These are phyloP conservation scores for Turritopsis rubra DNA, from an alignment of 30 jellyfish, hydroid and myxozoan genomes.

Conservation along the genomic window DNA sequence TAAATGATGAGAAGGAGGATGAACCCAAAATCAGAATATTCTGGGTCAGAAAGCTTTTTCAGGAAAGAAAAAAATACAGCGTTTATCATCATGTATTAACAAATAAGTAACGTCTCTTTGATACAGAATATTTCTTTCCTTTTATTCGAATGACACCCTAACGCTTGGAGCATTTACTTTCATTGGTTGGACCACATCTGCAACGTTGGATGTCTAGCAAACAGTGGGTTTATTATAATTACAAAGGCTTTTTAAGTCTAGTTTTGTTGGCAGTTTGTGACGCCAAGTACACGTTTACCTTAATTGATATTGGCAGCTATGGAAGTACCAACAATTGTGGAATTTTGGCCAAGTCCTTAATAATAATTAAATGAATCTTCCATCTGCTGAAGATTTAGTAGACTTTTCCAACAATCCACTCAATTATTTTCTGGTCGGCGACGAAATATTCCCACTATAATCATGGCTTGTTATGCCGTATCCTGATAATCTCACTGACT, in stretches of 20 bases:
- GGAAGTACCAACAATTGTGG: slow-evolving; percentile 45
- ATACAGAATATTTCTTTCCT: too few relatives aligned
- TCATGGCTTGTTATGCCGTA: slow-evolving; percentile 52
- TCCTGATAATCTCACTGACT: slow-evolving; percentile 41
- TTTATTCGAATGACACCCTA: not conserved
- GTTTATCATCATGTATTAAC: not conserved
- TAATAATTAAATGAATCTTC: not conserved
- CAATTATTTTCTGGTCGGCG: slow-evolving; percentile 53
- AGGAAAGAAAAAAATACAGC: not conserved
- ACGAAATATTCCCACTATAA: slow-evolving; percentile 59
- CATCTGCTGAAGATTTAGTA: not conserved
- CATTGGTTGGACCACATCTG: not conserved
- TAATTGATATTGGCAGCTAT: slow-evolving; percentile 26
- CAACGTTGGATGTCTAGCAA: slow-evolving; percentile 27
- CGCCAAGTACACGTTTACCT: slow-evolving; percentile 38
- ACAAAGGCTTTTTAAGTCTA: slow-evolving; percentile 35
- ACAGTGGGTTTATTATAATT: slow-evolving; percentile 33
- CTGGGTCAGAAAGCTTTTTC: slow-evolving; percentile 5
- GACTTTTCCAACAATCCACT: slow-evolving; percentile 19
- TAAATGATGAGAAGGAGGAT: not conserved
- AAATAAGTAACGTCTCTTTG: too few relatives aligned
- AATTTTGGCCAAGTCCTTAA: not conserved
- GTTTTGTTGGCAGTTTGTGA: slow-evolving; percentile 47
- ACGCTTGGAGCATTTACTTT: not conserved
- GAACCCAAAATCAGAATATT: not conserved